Evolutionary conservation across 2,797 vertebrate genomes (phyloP), one percentile per base, ranked within the genome.

Genomic region (Pseudochromis fuscus): DNA sequence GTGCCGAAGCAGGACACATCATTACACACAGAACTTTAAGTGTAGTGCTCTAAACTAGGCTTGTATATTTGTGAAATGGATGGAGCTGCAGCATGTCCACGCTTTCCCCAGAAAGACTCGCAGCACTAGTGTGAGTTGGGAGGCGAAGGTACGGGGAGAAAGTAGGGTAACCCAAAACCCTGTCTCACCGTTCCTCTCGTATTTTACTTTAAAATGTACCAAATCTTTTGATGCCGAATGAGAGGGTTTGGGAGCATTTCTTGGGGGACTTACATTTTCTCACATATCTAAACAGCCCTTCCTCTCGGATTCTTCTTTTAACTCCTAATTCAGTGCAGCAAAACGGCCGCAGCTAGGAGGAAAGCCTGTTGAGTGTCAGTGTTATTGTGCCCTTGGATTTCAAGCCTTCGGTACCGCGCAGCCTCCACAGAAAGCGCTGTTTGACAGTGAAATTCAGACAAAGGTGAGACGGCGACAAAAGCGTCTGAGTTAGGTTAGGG

Each of bases 41-140:
- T 68, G 84, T 24, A 64, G 72, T 53, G 80, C 64, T 82, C 87
- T 88, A 88, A n/a, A 91, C 84, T 82, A 83, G 80, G 72, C 82
- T 85, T 87, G 76, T 84, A 69, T 84, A 76, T 88, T 91, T 81
- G 77, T 65, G 72, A 91, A 91, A 89, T 71, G 80, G 81, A 89
- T 79, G 76, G 75, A 75, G 82, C 56, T 27, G 62, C 33, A 75
- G 82, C 81, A 66, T 28, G 51, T 60, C 74, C 70, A 42, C 68
- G 75, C 79, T 81, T 86, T 79, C 83, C 82, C 82, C 67, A 40
- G 51, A 71, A 68, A 80, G 68, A 52, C 58, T 56, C 25, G 13
- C 51, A 38, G 69, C 56, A 49, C 60, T 72, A 60, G 67, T 59
- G 75, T 42, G 58, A 85, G 77, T 66, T 67, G 45, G 46, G 63